Evolutionary conservation across 2,888 invertebrate species (phyloP), one percentile per base, ranked within the genome.

Genomic region (Nomada goodeniana): DNA sequence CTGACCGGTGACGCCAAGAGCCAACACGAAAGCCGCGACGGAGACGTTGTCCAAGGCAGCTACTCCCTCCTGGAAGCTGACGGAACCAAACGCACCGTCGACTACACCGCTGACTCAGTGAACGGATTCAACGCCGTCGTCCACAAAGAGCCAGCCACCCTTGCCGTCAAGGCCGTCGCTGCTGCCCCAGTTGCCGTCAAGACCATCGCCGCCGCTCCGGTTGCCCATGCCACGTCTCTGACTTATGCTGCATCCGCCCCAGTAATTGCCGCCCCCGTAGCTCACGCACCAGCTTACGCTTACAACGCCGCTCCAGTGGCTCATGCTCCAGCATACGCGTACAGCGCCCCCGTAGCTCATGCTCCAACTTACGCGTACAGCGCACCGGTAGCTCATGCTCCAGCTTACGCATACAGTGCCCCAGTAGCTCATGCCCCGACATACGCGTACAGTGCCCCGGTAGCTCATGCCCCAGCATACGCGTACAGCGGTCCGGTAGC

Each of bases 21-120:
- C 85, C 93, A 93, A 47, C 90, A 90, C 7, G 93, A 93, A 73
- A 91, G 88, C 71, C 92, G 93, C 26, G 91, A 93, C 75, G 93
- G 93, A 5, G 93, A 93, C 61, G 78, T 91, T 1, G 93, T 93
- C 59, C 91, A 91, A 26, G 93, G 93, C 90, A 95, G 86, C 82
- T 94, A 94, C 90, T 93, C 94, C 18, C 92, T 94, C 59, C 89
- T 94, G 68, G 94, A 94, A 81, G 90, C 94, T 13, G 95, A 95
- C 80, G 95, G 95, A 65, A 93, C 94, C 63, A 91, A 88, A 52
- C 89, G 93, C 73, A 91, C 83, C 53, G 93, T 93, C 71, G 92
- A 93, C 83, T 93, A 93, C 85, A 91, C 91, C 68, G 93, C 93
- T 15, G 93, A 93, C 74, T 70, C 92, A 0, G 84, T 90, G 72